phyloP scores from a whole-genome alignment of 2,797 vertebrate species.

The Mormyrus hasselquistii region DNA sequence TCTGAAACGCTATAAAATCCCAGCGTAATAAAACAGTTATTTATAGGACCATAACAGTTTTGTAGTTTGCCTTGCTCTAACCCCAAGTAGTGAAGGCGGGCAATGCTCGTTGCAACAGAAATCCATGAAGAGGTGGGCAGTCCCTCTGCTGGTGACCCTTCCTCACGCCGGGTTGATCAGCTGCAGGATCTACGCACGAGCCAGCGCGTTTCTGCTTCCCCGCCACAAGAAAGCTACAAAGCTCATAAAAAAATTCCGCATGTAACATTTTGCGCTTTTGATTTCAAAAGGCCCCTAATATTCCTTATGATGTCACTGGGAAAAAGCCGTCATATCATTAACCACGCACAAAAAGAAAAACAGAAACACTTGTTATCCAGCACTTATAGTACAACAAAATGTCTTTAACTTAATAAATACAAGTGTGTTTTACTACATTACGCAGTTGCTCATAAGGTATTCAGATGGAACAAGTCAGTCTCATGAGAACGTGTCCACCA shows the following conservation, averaged over 20 bases:
- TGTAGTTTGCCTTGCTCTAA: constrained; percentile 69
- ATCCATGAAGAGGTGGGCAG: constrained; percentile 34
- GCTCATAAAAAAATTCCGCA: constrained; percentile 50
- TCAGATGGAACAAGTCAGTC: neutral
- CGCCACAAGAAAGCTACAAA: constrained; percentile 56
- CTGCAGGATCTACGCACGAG: constrained; percentile 39
- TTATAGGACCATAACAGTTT: constrained; percentile 67
- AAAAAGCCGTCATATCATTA: constrained; percentile 59
- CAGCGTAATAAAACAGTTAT: constrained; percentile 64
- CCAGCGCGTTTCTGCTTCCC: constrained; percentile 38
- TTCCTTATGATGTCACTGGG: constrained; percentile 61
- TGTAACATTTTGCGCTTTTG: constrained; percentile 50
- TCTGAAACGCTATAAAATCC: constrained; percentile 59
- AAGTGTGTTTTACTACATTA: constrained; percentile 25
- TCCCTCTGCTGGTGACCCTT: constrained; percentile 31
- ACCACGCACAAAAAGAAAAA: constrained; percentile 45
- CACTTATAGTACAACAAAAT: constrained; percentile 53
- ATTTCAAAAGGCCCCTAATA: constrained; percentile 44
- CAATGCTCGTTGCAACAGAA: constrained; percentile 46
- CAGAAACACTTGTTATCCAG: constrained; percentile 48
- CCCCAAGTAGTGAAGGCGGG: constrained; percentile 55
- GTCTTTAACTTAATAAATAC: constrained; percentile 49
- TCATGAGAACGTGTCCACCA: neutral
- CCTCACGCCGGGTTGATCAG: constrained; percentile 20
- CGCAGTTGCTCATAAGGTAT: neutral